These are phyloP conservation scores for Rissa tridactyla DNA, from an alignment of 2,113 vertebrate species.

Conservation along the genomic window DNA sequence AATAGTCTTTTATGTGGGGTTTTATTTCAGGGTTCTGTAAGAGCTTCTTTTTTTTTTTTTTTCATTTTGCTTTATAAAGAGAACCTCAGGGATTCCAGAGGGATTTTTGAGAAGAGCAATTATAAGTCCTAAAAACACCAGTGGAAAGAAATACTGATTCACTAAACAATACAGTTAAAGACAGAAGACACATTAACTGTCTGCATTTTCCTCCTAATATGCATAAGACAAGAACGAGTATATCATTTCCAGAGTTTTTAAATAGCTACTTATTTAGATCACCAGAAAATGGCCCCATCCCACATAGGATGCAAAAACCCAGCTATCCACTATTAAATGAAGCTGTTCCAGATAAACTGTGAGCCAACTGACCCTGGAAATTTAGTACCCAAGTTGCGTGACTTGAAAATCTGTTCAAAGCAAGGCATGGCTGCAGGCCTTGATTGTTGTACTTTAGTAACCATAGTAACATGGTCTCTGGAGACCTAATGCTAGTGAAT, in stretches of 20 bases:
- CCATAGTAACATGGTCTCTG: slow-evolving; percentile 71
- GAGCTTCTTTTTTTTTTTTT: background rate
- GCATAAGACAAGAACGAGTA: slow-evolving; percentile 29
- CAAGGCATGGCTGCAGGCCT: slow-evolving; percentile 65
- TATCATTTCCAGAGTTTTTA: slow-evolving; percentile 57
- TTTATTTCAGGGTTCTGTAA: slow-evolving; percentile 15
- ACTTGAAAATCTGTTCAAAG: slow-evolving; percentile 77
- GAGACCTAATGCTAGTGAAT: slow-evolving; percentile 68
- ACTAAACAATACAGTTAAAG: slow-evolving; percentile 35
- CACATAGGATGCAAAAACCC: slow-evolving; percentile 16
- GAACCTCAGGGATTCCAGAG: background rate
- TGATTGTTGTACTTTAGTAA: slow-evolving; percentile 74
- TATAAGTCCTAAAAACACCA: slow-evolving; percentile 12
- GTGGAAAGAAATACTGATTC: slow-evolving; percentile 23
- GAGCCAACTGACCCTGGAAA: slow-evolving; percentile 78
- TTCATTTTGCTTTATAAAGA: background rate
- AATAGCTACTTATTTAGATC: slow-evolving; percentile 62
- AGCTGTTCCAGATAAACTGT: slow-evolving; percentile 66
- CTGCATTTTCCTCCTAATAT: background rate
- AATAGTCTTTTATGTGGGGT: slow-evolving; percentile 17
- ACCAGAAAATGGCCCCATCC: slow-evolving; percentile 27
- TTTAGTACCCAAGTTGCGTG: slow-evolving; percentile 83
- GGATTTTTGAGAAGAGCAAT: slow-evolving; percentile 14
- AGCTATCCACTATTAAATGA: slow-evolving; percentile 66
- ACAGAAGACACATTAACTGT: background rate